Conservation (phyloP, 2,113 vertebrate species). For the Caracal caracal region DNA sequence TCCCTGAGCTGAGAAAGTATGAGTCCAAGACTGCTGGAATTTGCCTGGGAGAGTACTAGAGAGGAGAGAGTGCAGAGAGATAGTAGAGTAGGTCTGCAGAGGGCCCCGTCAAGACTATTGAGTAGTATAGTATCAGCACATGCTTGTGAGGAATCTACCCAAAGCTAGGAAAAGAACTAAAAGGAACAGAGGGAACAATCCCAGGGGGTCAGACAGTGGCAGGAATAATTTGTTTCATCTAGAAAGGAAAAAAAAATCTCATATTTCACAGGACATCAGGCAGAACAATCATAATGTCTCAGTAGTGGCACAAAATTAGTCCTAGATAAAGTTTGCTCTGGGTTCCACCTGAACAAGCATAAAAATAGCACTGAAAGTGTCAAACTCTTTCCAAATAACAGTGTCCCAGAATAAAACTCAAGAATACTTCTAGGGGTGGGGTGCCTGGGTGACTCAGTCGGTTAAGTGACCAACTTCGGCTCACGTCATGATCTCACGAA, state of each 20-base stretch:
- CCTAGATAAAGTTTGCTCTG: slow-evolving; percentile 2
- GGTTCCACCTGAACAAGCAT: background rate
- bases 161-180: background rate
- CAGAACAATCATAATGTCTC: background rate
- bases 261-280: background rate
- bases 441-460: too few relatives aligned
- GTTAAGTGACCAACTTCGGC: too few relatives aligned
- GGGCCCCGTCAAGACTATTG: background rate
- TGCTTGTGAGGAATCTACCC: background rate
- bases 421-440: background rate
- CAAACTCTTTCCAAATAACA: slow-evolving; percentile 26
- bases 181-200: background rate
- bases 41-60: background rate
- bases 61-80: background rate
- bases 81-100: background rate
- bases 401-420: slow-evolving; percentile 12
- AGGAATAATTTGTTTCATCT: slow-evolving; percentile 4
- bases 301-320: background rate
- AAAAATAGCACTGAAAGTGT: background rate
- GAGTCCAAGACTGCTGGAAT: background rate
- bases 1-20: background rate
- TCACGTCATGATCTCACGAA: too few relatives aligned
- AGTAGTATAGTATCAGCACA: background rate
- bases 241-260: background rate
- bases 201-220: background rate